A percentile compares a stretch with the other conserved stretches of the same genome.
These are phyloP conservation scores for Dissostichus mawsoni DNA, from an alignment of 2,113 vertebrate species.

Conservation along the genomic window DNA sequence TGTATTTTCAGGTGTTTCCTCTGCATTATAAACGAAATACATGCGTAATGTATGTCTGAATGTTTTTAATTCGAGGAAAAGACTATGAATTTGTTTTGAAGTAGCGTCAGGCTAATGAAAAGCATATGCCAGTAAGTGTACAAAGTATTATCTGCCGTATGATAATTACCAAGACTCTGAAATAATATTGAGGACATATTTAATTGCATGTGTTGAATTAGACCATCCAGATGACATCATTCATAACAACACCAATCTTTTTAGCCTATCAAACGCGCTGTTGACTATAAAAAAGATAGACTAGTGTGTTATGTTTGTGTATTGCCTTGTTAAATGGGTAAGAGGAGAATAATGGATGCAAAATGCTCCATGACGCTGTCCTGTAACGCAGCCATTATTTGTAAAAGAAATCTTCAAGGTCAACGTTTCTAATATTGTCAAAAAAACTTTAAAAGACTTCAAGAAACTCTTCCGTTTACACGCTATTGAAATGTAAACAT, in stretches of 20 bases:
- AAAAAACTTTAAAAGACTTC: neutral
- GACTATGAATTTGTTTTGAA: slow-evolving; percentile 1
- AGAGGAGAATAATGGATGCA: slow-evolving; percentile 37
- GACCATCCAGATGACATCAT: slow-evolving; percentile 42
- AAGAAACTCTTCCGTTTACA: neutral
- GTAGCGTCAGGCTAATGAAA: neutral
- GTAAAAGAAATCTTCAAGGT: slow-evolving; percentile 11
- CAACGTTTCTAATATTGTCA: neutral
- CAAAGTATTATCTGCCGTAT: slow-evolving; percentile 21
- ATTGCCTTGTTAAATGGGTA: slow-evolving; percentile 48
- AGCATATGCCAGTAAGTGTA: neutral
- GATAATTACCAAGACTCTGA: slow-evolving; percentile 28
- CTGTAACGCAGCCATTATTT: slow-evolving; percentile 7
- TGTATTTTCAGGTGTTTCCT: neutral
- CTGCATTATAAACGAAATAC: neutral
- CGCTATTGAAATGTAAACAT: neutral
- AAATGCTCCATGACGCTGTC: slow-evolving; percentile 36
- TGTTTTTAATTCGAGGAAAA: slow-evolving; percentile 13
- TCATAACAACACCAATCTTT: slow-evolving; percentile 46
- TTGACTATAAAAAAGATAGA: slow-evolving; percentile 50
- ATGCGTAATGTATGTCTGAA: neutral
- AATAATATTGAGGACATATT: slow-evolving; percentile 27
- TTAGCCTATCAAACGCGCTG: slow-evolving; percentile 58
- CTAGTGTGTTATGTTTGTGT: slow-evolving; percentile 40
- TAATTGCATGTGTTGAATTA: slow-evolving; percentile 36